Evolutionary conservation across 2,797 vertebrate genomes (phyloP).

Genomic region (Peromyscus eremicus): DNA sequence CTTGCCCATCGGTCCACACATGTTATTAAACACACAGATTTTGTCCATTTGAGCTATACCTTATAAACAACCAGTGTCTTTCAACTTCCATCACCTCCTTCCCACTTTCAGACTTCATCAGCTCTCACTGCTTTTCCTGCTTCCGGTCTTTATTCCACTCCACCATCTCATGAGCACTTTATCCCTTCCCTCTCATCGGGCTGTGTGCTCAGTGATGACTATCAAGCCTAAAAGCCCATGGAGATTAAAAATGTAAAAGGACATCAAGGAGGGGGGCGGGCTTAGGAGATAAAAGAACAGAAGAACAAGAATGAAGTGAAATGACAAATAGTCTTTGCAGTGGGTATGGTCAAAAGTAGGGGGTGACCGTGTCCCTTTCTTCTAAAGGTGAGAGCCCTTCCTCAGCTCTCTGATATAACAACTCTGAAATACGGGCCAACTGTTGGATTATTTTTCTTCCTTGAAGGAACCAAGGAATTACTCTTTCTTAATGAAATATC

Average conservation of each 20-base stretch:
- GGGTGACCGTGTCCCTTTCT: neutral
- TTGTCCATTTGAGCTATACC: neutral
- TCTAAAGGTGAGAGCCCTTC: neutral
- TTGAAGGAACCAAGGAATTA: neutral
- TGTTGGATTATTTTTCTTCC: neutral
- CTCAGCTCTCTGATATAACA: neutral
- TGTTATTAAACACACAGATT: neutral
- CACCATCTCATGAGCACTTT: neutral
- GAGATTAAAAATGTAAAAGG: neutral
- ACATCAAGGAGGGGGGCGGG: neutral
- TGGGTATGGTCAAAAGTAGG: neutral
- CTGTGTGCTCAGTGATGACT: neutral
- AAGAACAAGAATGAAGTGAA: neutral
- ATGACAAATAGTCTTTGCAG: neutral
- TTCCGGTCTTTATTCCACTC: neutral
- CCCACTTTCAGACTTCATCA: neutral
- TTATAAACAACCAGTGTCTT: neutral
- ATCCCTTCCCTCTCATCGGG: neutral
- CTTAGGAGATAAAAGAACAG: neutral
- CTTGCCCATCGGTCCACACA: neutral
- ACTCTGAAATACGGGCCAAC: neutral
- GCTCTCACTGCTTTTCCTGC: neutral
- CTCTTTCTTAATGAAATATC: neutral
- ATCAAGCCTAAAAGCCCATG: neutral
- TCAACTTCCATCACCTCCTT: neutral